Conservation (phyloP, 2,113 vertebrate species). For the Nycticryphes semicollaris region DNA sequence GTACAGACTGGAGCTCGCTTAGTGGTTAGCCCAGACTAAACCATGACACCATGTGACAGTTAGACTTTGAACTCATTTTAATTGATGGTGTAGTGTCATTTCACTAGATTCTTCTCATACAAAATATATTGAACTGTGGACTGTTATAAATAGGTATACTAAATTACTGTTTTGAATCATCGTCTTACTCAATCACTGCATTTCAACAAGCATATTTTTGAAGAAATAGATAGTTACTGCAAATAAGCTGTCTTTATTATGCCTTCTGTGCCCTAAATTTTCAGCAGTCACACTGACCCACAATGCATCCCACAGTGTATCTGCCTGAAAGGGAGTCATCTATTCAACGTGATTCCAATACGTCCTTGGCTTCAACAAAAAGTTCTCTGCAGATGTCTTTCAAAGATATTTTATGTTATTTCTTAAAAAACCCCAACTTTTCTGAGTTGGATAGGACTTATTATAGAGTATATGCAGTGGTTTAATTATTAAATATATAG, state of each 20-base stretch:
- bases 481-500: background rate
- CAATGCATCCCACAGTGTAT: background rate
- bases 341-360: background rate
- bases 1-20: background rate
- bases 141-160: background rate
- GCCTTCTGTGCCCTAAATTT: background rate
- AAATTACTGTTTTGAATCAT: background rate
- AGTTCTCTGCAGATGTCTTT: background rate
- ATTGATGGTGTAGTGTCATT: background rate
- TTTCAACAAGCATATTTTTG: background rate
- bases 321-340: background rate
- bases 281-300: background rate
- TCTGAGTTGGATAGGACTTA: background rate
- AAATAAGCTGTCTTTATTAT: background rate
- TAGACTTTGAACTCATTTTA: background rate
- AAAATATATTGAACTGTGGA: background rate
- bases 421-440: constrained; percentile 26
- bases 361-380: background rate
- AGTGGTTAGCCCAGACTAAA: background rate
- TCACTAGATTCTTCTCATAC: background rate
- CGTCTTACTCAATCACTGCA: background rate
- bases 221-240: background rate
- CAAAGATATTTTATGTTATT: constrained; percentile 16
- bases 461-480: background rate
- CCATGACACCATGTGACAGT: background rate